A percentile compares a stretch with the other conserved stretches of the same genome.
phyloP scores from a whole-genome alignment of 2,888 invertebrate species.

The Schizaphis graminum region DNA sequence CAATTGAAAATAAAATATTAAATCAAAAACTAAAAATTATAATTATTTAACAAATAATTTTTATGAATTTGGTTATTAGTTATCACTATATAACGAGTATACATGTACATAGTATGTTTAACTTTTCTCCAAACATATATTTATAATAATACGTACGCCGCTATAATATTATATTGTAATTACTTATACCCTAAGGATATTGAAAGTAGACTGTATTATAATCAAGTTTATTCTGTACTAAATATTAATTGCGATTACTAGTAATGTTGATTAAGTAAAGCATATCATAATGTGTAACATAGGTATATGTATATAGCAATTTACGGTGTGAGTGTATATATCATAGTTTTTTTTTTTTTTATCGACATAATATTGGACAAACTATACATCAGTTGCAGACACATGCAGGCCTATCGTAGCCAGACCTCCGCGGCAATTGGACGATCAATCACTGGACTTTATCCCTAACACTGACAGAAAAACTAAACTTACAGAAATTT shows the following conservation, averaged over 20 bases:
- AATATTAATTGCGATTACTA: slow-evolving; percentile 21
- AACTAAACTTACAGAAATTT: slow-evolving; percentile 44
- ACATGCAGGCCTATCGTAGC: neutral
- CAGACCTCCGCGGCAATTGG: neutral
- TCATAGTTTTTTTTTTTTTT: neutral
- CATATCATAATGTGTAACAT: neutral
- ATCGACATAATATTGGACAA: neutral
- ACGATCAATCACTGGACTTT: slow-evolving; percentile 51
- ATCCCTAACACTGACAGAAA: slow-evolving; percentile 17
- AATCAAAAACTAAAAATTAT: neutral
- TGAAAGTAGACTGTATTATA: slow-evolving; percentile 28
- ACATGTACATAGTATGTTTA: neutral
- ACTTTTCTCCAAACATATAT: neutral
- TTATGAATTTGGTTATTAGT: neutral
- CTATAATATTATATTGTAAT: neutral
- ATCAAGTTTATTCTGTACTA: slow-evolving; percentile 28
- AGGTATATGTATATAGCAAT: neutral
- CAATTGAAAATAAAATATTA: neutral
- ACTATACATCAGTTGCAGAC: slow-evolving; percentile 6
- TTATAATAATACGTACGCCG: neutral
- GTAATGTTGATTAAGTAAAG: slow-evolving; percentile 1
- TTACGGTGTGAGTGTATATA: neutral
- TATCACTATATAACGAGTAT: neutral
- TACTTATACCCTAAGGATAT: slow-evolving; percentile 17
- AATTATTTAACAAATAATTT: neutral